A percentile compares a stretch with the other conserved stretches of the same genome.
Evolutionary conservation across 2,797 vertebrate species (phyloP).

Genomic region (Phalanger gymnotis): DNA sequence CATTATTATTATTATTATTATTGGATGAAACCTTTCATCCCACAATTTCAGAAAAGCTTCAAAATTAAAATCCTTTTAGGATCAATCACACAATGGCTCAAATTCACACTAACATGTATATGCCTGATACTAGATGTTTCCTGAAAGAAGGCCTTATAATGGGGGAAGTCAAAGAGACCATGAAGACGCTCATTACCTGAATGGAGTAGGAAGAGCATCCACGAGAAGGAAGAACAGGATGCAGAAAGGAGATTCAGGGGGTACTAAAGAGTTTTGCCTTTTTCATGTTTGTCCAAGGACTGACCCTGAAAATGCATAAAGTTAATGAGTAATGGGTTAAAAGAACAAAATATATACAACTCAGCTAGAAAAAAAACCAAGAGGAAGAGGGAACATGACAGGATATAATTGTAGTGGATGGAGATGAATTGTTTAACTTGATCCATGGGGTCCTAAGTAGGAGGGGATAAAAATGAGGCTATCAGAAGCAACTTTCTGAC

Average conservation of each 20-base stretch:
- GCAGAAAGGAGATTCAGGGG: background rate
- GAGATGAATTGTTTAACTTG: background rate
- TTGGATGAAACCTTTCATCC: background rate
- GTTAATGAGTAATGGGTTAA: slow-evolving; percentile 1
- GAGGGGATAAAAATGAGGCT: background rate
- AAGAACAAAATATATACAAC: background rate
- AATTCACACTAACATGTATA: background rate
- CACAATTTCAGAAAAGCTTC: background rate
- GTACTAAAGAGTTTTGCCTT: background rate
- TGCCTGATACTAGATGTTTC: background rate
- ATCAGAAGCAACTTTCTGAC: background rate
- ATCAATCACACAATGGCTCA: background rate
- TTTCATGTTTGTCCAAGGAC: background rate
- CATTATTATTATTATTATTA: background rate
- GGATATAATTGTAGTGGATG: background rate
- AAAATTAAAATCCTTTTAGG: background rate
- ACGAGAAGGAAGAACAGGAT: background rate
- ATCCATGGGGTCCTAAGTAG: background rate
- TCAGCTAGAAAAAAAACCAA: background rate
- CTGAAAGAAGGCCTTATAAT: background rate
- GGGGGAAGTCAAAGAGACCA: background rate
- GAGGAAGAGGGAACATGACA: background rate
- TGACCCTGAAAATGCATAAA: slow-evolving; percentile 19
- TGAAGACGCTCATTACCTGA: background rate
- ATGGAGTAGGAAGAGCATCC: background rate